Percentiles rank a stretch among this genome's conserved stretches.
phyloP scores from a whole-genome alignment of 2,888 invertebrate genomes.

The Heteromurus nitidus region DNA sequence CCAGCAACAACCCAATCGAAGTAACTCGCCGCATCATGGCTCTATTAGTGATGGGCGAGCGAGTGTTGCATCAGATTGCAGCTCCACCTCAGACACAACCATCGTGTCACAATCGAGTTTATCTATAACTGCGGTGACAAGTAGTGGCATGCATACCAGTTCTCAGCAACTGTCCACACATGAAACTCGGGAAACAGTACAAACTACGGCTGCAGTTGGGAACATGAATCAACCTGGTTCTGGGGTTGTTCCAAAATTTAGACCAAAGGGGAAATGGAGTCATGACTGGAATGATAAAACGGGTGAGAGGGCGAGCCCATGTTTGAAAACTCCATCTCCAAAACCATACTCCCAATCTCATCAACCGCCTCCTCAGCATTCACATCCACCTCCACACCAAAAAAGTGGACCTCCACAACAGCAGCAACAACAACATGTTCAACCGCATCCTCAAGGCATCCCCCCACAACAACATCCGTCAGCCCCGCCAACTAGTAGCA shows the following conservation, averaged over 20 bases:
- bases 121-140: conserved; percentile 50
- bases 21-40: conserved; percentile 55
- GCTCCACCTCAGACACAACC: conserved; percentile 63
- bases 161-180: conserved; percentile 18
- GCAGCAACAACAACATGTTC: neutral
- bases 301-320: conserved; percentile 61
- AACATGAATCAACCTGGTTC: conserved; percentile 8
- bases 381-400: neutral
- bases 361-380: conserved; percentile 13
- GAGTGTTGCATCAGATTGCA: conserved; percentile 72
- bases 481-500: conserved; percentile 16
- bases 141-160: conserved; percentile 12
- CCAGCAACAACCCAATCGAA: conserved; percentile 33
- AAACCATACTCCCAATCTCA: conserved; percentile 40
- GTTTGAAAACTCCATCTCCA: conserved; percentile 66
- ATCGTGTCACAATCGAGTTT: conserved; percentile 53
- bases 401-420: conserved; percentile 28
- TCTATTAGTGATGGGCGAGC: conserved; percentile 69
- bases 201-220: conserved; percentile 29
- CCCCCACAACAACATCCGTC: conserved; percentile 23
- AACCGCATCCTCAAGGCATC: conserved; percentile 23
- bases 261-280: conserved; percentile 71
- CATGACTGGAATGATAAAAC: conserved; percentile 67
- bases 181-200: conserved; percentile 25
- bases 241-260: conserved; percentile 60